Percentiles rank a stretch among this genome's conserved stretches.
These are phyloP conservation scores for Callinectes sapidus DNA, from an alignment of 2,888 invertebrate species.

Conservation along the genomic window DNA sequence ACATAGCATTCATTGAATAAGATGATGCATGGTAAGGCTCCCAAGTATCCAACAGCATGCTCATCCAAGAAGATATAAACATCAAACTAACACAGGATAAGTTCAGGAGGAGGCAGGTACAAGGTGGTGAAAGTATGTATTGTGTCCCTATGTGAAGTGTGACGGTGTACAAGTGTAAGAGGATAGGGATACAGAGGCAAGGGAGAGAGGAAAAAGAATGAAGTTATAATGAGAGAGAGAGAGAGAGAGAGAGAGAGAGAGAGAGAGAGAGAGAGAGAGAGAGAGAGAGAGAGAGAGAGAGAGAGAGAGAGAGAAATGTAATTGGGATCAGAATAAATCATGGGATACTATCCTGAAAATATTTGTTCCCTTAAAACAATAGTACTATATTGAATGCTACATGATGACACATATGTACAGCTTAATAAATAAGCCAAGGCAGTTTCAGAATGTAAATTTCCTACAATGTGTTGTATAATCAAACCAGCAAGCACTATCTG, in stretches of 20 bases:
- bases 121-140: neutral
- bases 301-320: neutral
- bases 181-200: neutral
- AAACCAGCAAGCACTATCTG: neutral
- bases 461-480: neutral
- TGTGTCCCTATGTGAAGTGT: neutral
- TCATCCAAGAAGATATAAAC: neutral
- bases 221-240: neutral
- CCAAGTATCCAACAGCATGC: neutral
- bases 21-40: constrained; percentile 12
- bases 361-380: neutral
- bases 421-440: neutral
- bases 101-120: neutral
- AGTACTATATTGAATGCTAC: neutral
- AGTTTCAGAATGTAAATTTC: neutral
- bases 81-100: neutral
- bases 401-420: neutral
- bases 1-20: neutral
- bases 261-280: neutral
- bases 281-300: neutral
- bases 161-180: neutral
- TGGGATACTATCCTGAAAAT: neutral
- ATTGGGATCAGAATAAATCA: neutral
- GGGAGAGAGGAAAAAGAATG: neutral
- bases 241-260: neutral